These are phyloP conservation scores for Drosophila nasuta DNA, from an alignment of 1,140 invertebrate genomes.

Conservation along the genomic window DNA sequence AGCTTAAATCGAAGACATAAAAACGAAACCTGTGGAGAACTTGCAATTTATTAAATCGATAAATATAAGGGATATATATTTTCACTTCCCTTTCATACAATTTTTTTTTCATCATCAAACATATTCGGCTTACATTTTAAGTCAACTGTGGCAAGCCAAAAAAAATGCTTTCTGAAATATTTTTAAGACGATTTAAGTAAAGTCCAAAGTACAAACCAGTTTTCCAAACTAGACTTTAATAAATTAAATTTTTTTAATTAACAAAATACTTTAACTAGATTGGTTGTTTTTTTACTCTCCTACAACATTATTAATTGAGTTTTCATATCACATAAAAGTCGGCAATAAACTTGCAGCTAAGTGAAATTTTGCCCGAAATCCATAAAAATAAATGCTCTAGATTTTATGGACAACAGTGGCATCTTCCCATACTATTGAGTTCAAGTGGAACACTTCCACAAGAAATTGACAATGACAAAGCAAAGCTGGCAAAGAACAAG, in stretches of 20 bases:
- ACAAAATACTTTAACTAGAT: too few relatives aligned
- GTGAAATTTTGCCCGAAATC: constrained; percentile 16
- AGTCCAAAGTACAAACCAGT: background rate
- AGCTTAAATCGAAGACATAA: constrained; percentile 67
- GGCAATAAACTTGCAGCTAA: constrained; percentile 55
- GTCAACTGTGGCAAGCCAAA: constrained; percentile 33
- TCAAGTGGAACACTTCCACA: constrained; percentile 3
- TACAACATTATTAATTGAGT: too few relatives aligned
- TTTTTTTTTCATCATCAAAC: constrained; percentile 18
- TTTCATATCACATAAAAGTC: constrained; percentile 34
- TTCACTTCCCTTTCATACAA: constrained; percentile 6
- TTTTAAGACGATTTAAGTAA: background rate
- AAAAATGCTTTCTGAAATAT: background rate
- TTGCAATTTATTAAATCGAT: constrained; percentile 79
- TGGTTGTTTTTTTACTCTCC: too few relatives aligned
- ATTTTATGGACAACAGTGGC: constrained; percentile 12
- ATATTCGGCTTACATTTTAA: constrained; percentile 40
- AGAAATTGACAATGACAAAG: constrained; percentile 51
- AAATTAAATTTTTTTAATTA: too few relatives aligned
- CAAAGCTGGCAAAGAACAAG: constrained; percentile 35
- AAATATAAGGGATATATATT: constrained; percentile 52
- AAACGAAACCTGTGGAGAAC: constrained; percentile 28
- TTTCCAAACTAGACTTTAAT: too few relatives aligned
- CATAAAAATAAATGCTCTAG: constrained; percentile 71
- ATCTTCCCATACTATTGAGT: too few relatives aligned